These are phyloP conservation scores for Battus philenor DNA, from an alignment of 1,140 invertebrate genomes.

Conservation along the genomic window DNA sequence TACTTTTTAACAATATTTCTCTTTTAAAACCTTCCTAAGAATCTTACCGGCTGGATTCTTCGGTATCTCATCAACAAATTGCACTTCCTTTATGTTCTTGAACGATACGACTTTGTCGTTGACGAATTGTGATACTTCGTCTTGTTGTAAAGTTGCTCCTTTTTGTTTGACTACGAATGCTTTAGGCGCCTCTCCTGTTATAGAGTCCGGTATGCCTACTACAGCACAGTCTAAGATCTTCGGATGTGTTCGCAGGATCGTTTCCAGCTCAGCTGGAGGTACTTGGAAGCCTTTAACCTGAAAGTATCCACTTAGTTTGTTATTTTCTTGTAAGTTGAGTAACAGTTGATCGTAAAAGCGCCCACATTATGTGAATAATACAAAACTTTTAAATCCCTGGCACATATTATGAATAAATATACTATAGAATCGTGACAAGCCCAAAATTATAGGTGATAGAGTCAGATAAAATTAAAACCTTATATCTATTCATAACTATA, in stretches of 20 bases:
- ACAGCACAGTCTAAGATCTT: conserved; percentile 88
- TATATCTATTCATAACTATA: too few relatives aligned
- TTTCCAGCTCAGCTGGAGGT: conserved; percentile 92
- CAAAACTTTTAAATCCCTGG: too few relatives aligned
- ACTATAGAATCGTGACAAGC: too few relatives aligned
- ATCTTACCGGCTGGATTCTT: conserved; percentile 87
- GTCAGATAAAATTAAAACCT: too few relatives aligned
- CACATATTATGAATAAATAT: too few relatives aligned
- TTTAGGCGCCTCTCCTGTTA: conserved; percentile 85
- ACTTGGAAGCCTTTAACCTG: conserved; percentile 85
- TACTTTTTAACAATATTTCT: conserved; percentile 50
- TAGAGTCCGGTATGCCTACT: conserved; percentile 85
- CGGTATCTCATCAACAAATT: conserved; percentile 82
- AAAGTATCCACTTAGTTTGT: too few relatives aligned
- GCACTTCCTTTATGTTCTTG: conserved; percentile 82
- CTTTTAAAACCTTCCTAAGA: conserved; percentile 78
- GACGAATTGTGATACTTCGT: conserved; percentile 77
- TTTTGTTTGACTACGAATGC: conserved; percentile 80
- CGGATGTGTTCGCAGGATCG: conserved; percentile 84
- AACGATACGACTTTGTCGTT: conserved; percentile 80
- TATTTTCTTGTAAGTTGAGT: too few relatives aligned
- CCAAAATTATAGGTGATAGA: too few relatives aligned
- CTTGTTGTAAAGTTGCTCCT: conserved; percentile 44
- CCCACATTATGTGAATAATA: too few relatives aligned
- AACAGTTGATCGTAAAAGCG: too few relatives aligned